phyloP scores from a whole-genome alignment of 2,797 vertebrate species.

The Pampus argenteus region DNA sequence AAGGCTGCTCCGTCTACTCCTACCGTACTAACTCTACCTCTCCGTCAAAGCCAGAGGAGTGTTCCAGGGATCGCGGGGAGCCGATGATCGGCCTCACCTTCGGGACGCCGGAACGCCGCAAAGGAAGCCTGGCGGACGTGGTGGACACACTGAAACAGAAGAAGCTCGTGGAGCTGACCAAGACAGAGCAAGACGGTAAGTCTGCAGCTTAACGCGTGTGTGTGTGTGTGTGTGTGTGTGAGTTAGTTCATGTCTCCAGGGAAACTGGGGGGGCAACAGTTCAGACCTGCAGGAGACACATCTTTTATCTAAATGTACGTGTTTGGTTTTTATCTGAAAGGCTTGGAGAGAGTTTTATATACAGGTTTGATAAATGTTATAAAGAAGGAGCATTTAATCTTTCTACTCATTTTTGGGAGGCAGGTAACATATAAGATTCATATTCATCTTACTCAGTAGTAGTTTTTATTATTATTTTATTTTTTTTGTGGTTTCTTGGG shows the following conservation, averaged over 20 bases:
- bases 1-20: constrained; percentile 92
- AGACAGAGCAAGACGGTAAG: constrained; percentile 95
- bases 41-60: constrained; percentile 94
- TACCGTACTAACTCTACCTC: constrained; percentile 96
- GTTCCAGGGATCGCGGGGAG: constrained; percentile 90
- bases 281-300: neutral
- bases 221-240: neutral
- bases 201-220: neutral
- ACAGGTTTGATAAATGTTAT: neutral
- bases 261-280: neutral
- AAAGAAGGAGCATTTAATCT: neutral
- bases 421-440: too few relatives aligned
- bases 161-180: constrained; percentile 96
- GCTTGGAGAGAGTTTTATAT: constrained; percentile 7
- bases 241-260: constrained; percentile 7
- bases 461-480: too few relatives aligned
- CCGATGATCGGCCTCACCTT: constrained; percentile 89
- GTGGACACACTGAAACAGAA: constrained; percentile 98
- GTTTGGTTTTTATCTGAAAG: neutral
- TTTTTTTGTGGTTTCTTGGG: too few relatives aligned
- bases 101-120: constrained; percentile 95
- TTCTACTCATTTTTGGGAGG: neutral
- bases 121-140: constrained; percentile 96
- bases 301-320: too few relatives aligned
- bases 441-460: too few relatives aligned